phyloP scores from a whole-genome alignment of 2,888 invertebrate species.

The Eupithecia vulgata region DNA sequence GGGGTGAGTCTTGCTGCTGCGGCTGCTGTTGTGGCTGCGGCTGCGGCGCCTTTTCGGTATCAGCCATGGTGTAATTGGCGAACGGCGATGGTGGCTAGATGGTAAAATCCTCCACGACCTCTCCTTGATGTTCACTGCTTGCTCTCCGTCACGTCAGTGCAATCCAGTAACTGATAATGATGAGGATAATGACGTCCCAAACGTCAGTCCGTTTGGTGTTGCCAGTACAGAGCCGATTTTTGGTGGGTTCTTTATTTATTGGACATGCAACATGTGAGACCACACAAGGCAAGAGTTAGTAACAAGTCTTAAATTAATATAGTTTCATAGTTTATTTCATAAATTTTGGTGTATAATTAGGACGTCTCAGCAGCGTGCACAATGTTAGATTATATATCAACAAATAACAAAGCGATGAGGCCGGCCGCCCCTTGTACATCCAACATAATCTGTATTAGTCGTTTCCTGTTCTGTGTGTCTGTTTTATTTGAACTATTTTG shows the following conservation, averaged over 20 bases:
- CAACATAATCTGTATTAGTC: too few relatives aligned
- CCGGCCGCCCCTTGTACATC: too few relatives aligned
- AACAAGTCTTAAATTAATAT: too few relatives aligned
- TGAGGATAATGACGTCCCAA: background rate
- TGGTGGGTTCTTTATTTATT: background rate
- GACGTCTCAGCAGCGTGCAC: too few relatives aligned
- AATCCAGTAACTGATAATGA: slow-evolving; percentile 32
- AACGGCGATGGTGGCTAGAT: slow-evolving; percentile 89
- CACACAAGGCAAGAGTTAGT: too few relatives aligned
- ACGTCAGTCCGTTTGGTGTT: background rate
- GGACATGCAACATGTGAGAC: too few relatives aligned
- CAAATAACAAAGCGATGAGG: too few relatives aligned
- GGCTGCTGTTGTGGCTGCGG: slow-evolving; percentile 86
- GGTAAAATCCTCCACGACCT: slow-evolving; percentile 90
- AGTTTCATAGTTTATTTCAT: too few relatives aligned
- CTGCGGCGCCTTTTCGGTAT: slow-evolving; percentile 95
- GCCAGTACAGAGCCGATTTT: background rate
- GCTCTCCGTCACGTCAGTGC: slow-evolving; percentile 84
- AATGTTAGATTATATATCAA: too few relatives aligned
- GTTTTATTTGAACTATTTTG: too few relatives aligned
- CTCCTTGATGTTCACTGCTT: slow-evolving; percentile 89
- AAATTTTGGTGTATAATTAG: too few relatives aligned
- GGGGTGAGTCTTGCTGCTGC: slow-evolving; percentile 87
- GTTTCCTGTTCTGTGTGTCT: too few relatives aligned
- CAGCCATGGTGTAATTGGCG: slow-evolving; percentile 96